These are phyloP conservation scores for Salvelinus sp. DNA, from an alignment of 2,113 vertebrate genomes.

Conservation along the genomic window DNA sequence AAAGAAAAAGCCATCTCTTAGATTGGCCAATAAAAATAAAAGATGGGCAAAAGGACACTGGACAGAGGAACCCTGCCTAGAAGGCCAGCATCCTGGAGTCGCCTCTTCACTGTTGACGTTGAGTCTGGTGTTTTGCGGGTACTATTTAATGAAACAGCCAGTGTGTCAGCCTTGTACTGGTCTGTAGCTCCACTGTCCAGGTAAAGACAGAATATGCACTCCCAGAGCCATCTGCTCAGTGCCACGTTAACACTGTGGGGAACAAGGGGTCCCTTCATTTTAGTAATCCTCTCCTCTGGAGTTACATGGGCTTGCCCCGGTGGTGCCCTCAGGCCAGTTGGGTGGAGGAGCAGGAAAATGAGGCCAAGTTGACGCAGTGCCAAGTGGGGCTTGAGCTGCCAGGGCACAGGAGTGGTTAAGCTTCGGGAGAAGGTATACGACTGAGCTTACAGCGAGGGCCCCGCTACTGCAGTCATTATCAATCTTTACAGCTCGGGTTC, in stretches of 20 bases:
- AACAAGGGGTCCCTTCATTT: not conserved
- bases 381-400: no score
- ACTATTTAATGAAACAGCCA: no score
- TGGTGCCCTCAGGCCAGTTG: not conserved
- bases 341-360: not conserved
- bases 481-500: not conserved
- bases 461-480: not conserved
- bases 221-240: not conserved
- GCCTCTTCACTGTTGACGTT: no score
- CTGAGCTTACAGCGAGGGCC: not conserved
- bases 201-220: not conserved
- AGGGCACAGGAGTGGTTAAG: not conserved
- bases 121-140: no score
- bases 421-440: not conserved
- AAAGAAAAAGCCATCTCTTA: no score
- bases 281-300: not conserved
- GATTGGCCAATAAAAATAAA: no score
- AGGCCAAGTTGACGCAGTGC: not conserved
- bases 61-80: no score
- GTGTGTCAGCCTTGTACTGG: no score
- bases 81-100: no score
- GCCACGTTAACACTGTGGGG: conserved; percentile 5
- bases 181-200: no score
- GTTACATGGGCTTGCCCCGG: not conserved
- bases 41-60: no score